These are phyloP conservation scores for Mechanitis mazaeus DNA, from an alignment of 2,888 invertebrate species.

Conservation along the genomic window DNA sequence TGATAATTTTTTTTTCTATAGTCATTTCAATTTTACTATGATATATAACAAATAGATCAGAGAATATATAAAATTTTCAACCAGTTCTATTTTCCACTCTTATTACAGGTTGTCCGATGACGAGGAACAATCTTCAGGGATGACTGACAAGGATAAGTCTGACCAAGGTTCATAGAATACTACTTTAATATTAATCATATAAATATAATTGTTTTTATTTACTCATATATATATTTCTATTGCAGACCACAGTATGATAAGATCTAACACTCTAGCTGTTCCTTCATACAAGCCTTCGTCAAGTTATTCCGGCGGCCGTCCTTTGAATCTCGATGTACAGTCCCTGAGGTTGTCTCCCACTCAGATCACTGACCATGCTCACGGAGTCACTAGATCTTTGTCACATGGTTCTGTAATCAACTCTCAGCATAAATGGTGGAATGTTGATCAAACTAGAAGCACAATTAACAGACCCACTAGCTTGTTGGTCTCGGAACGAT, in stretches of 20 bases:
- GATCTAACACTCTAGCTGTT: conserved; percentile 71
- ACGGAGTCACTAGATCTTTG: conserved; percentile 77
- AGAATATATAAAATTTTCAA: background rate
- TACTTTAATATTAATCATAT: background rate
- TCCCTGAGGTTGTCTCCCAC: conserved; percentile 61
- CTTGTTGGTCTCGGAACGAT: conserved; percentile 75
- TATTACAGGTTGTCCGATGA: conserved; percentile 68
- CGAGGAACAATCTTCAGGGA: conserved; percentile 72
- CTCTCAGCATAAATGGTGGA: conserved; percentile 70
- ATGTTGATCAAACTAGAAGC: conserved; percentile 63
- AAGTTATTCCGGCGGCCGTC: conserved; percentile 55
- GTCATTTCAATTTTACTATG: too few relatives aligned
- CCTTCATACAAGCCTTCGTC: conserved; percentile 68
- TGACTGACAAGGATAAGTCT: conserved; percentile 71
- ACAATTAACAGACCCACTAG: conserved; percentile 77
- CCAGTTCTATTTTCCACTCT: background rate
- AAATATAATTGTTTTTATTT: background rate
- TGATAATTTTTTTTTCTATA: too few relatives aligned
- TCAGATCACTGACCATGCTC: conserved; percentile 59
- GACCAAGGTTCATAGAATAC: conserved; percentile 48
- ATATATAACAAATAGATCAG: too few relatives aligned
- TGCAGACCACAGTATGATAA: conserved; percentile 73
- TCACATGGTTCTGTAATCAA: conserved; percentile 80
- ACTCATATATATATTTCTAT: conserved; percentile 19
- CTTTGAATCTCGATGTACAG: conserved; percentile 59